Percentiles rank a stretch among this genome's conserved stretches.
phyloP scores from a whole-genome alignment of 1,140 invertebrate genomes.

The Aphaenogaster rudis region DNA sequence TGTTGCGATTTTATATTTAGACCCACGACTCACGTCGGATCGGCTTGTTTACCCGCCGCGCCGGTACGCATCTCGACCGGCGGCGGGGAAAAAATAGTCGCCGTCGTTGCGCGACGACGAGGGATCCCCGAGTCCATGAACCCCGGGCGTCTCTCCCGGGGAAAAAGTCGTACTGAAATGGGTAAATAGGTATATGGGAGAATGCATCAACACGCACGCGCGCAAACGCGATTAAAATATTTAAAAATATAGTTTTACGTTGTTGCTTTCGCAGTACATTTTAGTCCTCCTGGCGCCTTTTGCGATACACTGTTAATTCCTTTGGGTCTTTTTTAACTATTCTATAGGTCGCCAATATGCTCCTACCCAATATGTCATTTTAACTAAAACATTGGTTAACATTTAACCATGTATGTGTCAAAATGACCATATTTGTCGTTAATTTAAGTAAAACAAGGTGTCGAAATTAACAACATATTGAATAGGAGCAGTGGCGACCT shows the following conservation, averaged over 20 bases:
- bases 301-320: not conserved
- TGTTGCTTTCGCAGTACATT: not conserved
- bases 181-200: not conserved
- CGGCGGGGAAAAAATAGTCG: not conserved
- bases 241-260: not conserved
- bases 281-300: not conserved
- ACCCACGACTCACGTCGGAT: constrained; percentile 25
- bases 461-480: no score
- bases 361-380: no score
- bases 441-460: no score
- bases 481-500: no score
- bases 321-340: no score
- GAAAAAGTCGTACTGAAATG: not conserved
- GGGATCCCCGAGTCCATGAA: not conserved
- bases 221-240: not conserved
- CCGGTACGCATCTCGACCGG: constrained; percentile 11
- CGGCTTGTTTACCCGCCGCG: constrained; percentile 42
- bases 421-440: no score
- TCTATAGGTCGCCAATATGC: no score
- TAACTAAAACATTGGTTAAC: no score
- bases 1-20: constrained; percentile 59
- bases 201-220: not conserved
- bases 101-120: not conserved
- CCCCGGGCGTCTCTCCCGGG: not conserved
- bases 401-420: no score